phyloP scores from a whole-genome alignment of 2,113 vertebrate species.

The Gnathonemus echidnorhynchus region DNA sequence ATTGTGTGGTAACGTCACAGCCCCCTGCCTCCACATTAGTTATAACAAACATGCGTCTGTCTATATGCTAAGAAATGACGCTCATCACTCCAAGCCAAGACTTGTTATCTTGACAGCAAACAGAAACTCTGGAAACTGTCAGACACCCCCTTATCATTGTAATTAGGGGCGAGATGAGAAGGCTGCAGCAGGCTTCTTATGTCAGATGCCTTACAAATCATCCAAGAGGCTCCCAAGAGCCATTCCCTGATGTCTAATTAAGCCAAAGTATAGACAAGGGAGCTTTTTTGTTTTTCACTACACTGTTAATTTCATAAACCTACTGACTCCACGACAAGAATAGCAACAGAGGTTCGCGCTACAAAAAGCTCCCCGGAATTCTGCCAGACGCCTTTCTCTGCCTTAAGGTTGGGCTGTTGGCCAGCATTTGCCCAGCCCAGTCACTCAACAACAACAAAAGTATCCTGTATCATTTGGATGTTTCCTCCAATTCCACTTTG shows the following conservation, averaged over 20 bases:
- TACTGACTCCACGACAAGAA: constrained; percentile 13
- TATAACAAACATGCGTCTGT: background rate
- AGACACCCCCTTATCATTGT: background rate
- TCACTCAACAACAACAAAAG: background rate
- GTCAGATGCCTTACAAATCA: background rate
- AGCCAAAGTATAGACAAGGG: background rate
- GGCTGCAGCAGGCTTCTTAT: background rate
- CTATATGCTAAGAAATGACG: background rate
- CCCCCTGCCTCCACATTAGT: background rate
- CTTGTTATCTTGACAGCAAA: background rate
- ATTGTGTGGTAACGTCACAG: background rate
- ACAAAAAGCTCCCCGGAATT: background rate
- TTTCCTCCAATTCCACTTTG: background rate
- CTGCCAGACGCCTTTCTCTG: constrained; percentile 17
- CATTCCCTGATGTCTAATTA: background rate
- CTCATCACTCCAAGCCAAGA: background rate
- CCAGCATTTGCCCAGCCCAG: background rate
- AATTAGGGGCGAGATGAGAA: background rate
- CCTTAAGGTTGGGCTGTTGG: constrained; percentile 41
- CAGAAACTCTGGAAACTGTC: background rate
- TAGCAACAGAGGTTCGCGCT: background rate
- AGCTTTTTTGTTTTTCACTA: constrained; percentile 35
- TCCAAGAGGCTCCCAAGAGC: background rate
- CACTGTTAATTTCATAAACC: constrained; percentile 45
- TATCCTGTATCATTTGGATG: background rate